These are phyloP conservation scores for Acipenser transmontanus DNA, from an alignment of 2,797 vertebrate genomes.

Conservation along the genomic window DNA sequence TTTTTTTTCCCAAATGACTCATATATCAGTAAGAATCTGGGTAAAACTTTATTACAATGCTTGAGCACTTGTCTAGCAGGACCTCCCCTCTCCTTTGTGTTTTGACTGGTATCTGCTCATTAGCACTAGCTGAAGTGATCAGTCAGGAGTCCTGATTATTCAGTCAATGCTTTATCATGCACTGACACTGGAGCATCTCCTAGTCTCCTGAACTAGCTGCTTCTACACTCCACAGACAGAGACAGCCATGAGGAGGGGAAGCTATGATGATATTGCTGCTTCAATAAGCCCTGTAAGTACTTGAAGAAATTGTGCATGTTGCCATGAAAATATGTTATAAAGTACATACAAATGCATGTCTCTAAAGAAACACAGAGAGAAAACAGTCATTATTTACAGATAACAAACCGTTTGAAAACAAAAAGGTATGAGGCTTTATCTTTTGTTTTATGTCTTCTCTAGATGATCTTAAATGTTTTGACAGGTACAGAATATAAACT, in stretches of 20 bases:
- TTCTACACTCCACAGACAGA: constrained; percentile 1
- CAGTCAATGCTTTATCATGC: constrained; percentile 21
- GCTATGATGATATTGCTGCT: constrained; percentile 48
- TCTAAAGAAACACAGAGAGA: no score
- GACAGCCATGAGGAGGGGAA: constrained; percentile 49
- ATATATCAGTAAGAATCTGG: not conserved
- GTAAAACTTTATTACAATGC: not conserved
- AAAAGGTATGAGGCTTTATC: no score
- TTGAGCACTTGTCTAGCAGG: not conserved
- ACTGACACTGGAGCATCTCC: not conserved
- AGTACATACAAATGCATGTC: no score
- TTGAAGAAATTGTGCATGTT: not conserved
- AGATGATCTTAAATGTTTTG: no score
- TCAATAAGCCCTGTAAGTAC: constrained; percentile 57
- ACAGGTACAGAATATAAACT: no score
- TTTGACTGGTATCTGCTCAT: constrained; percentile 56
- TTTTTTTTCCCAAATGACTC: not conserved
- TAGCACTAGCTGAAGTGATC: constrained; percentile 37
- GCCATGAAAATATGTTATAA: not conserved
- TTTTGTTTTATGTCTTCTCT: not conserved
- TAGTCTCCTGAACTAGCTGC: not conserved
- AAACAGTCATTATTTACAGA: no score
- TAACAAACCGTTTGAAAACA: no score
- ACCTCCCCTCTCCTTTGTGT: constrained; percentile 25
- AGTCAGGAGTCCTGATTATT: constrained; percentile 23